Evolutionary conservation across 2,888 invertebrate genomes (phyloP), one percentile per base, ranked within the genome.

Genomic region (Ennomos fuscantarius): DNA sequence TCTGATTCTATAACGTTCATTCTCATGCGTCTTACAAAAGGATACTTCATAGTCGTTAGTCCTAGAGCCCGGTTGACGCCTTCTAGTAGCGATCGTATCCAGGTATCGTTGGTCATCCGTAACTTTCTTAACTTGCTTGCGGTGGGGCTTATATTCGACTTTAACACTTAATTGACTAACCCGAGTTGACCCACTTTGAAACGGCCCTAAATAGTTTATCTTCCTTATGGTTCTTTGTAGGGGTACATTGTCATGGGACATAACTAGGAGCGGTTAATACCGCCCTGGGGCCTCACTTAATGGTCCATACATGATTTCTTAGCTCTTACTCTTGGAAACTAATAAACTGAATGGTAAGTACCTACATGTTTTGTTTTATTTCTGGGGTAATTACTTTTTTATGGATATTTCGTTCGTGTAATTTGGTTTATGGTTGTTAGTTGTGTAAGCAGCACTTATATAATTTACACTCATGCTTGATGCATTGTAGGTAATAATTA

Each of bases 121-220:
- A 3, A 15, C 24, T 24, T 24, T 24, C 24, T 3, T 24, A 24
- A 24, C 24, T 3, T 0, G 5, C 6, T 24, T 24, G 6, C 6
- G 6, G 6, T 1, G 15, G 15, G 15, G 2, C 15, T 6, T 24
- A 24, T 24, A 24, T 24, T 24, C 6, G 2, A 24, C 24, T 24
- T 6, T 51, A 60, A 44, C 56, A 51, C 50, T 57, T 50, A 53
- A 49, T 58, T 55, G 55, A 49, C 47, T 46, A 34, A 15, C 48
- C 58, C 57, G 39, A 55, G 55, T 60, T 62, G 62, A 62, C 66
- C 66, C 55, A 64, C 47, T 66, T 66, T 59, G 45, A 33, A 49
- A 49, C 45, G 50, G 48, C 49, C 54, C 55, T 54, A 57, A 53
- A 58, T 60, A 62, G 53, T 55, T 58, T 44, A 51, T 47, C 52